Percentiles rank a stretch among this genome's conserved stretches.
Conservation (phyloP, 2,888 invertebrate genomes). For the Belgica antarctica region DNA sequence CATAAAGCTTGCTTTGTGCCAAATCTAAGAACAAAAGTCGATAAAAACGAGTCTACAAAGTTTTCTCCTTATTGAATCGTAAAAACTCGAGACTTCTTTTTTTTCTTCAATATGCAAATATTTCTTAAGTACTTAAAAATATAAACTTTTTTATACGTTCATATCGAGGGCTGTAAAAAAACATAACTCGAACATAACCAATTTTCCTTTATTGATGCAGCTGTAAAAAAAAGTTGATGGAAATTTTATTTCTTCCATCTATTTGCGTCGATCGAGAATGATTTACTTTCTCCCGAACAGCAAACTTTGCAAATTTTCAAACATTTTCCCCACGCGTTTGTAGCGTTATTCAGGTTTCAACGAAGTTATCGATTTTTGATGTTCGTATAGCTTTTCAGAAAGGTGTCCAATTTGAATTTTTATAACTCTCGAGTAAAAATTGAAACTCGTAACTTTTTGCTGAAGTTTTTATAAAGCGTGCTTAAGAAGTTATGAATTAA, state of each 20-base stretch:
- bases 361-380: not conserved
- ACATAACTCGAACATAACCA: not conserved
- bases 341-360: no score
- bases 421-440: not conserved
- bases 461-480: no score
- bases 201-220: conserved; percentile 23
- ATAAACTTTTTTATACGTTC: conserved; percentile 10
- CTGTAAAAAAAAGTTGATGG: conserved; percentile 18
- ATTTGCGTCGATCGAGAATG: conserved; percentile 12
- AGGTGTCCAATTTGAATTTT: not conserved
- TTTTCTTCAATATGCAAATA: conserved; percentile 30
- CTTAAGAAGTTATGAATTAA: no score
- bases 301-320: no score
- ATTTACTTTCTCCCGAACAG: conserved; percentile 11
- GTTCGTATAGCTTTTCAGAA: not conserved
- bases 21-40: not conserved
- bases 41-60: conserved; percentile 11
- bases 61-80: not conserved
- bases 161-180: not conserved
- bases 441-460: not conserved
- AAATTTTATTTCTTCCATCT: conserved; percentile 19
- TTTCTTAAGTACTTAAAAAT: conserved; percentile 6
- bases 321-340: no score
- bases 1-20: not conserved
- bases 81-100: not conserved